phyloP scores from a whole-genome alignment of 2,888 invertebrate species.

The Platycnemis pennipes region DNA sequence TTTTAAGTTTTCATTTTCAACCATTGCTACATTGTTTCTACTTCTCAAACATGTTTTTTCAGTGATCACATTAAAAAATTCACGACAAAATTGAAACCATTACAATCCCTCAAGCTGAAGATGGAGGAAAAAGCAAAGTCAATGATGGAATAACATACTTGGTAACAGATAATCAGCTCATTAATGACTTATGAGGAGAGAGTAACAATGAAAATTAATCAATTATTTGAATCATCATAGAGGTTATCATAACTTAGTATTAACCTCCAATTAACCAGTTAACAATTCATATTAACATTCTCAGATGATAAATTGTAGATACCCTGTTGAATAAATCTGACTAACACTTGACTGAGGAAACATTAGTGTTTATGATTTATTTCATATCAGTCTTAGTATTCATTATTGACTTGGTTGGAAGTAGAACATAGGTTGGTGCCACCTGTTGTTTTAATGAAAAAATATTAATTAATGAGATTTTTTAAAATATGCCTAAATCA shows the following conservation, averaged over 20 bases:
- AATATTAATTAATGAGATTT: background rate
- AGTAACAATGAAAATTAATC: background rate
- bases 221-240: background rate
- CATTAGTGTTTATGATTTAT: background rate
- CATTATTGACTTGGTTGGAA: slow-evolving; percentile 1
- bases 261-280: background rate
- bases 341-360: background rate
- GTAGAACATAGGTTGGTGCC: background rate
- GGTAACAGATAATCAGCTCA: background rate
- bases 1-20: background rate
- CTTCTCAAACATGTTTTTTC: background rate
- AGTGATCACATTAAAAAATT: background rate
- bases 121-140: background rate
- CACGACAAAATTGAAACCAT: background rate
- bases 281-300: background rate
- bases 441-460: background rate
- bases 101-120: background rate
- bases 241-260: background rate
- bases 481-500: background rate
- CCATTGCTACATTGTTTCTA: background rate
- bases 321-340: background rate
- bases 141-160: background rate
- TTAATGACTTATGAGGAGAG: background rate
- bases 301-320: background rate
- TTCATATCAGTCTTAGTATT: background rate